phyloP scores from a whole-genome alignment of 2,888 invertebrate species.

The Zaprionus obscuricornis region DNA sequence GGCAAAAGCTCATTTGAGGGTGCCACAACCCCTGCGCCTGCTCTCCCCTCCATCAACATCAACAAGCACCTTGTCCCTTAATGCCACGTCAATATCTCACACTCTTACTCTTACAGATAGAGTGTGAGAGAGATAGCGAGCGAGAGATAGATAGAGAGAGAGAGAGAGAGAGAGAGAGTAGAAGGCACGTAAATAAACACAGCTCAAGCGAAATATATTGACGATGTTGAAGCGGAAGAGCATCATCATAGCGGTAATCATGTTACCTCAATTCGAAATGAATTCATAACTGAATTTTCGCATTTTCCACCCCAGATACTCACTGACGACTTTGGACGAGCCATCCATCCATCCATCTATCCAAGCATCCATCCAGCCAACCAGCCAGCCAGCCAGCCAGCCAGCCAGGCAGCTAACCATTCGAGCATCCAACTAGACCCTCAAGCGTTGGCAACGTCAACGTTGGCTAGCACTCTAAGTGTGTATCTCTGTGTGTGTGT shows the following conservation, averaged over 20 bases:
- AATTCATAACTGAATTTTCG: conserved; percentile 83
- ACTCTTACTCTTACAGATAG: too few relatives aligned
- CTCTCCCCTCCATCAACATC: not conserved
- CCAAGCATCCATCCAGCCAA: not conserved
- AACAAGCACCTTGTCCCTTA: too few relatives aligned
- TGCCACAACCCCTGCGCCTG: not conserved
- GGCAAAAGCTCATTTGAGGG: conserved; percentile 70
- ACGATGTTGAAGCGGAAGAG: conserved; percentile 76
- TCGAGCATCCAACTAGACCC: conserved; percentile 29
- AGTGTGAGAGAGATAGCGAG: not conserved
- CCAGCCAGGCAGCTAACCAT: not conserved
- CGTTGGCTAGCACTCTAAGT: conserved; percentile 57
- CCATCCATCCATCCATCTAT: too few relatives aligned
- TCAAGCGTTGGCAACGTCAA: conserved; percentile 47
- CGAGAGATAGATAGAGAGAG: not conserved
- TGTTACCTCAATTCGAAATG: conserved; percentile 83
- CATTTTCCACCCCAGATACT: conserved; percentile 57
- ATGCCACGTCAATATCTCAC: too few relatives aligned
- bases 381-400: conserved; percentile 19
- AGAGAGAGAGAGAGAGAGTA: not conserved
- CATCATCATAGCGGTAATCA: conserved; percentile 82
- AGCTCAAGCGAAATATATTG: conserved; percentile 74
- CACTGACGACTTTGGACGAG: too few relatives aligned
- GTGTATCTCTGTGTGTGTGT: too few relatives aligned
- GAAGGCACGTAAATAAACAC: conserved; percentile 68